Percentiles rank a stretch among this genome's conserved stretches.
phyloP scores from a whole-genome alignment of 2,797 vertebrate species.

The Cryptoblepharus egeriae region DNA sequence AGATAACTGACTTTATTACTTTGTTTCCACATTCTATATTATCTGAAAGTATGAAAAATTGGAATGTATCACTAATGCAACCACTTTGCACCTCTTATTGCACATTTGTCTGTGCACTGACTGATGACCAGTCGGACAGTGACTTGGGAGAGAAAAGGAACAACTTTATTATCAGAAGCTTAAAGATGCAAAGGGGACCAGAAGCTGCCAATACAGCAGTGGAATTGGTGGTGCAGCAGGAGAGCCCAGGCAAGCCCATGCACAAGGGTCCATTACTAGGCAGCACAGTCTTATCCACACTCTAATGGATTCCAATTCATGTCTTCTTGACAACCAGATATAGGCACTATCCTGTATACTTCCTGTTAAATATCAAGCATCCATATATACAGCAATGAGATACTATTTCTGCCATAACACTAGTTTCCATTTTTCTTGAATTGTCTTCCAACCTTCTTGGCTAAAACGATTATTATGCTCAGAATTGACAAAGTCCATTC shows the following conservation, averaged over 20 bases:
- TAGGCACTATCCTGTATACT: too few relatives aligned
- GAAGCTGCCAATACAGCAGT: too few relatives aligned
- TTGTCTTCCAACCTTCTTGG: not conserved
- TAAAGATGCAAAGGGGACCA: too few relatives aligned
- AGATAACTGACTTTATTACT: not conserved
- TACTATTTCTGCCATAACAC: not conserved
- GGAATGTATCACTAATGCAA: not conserved
- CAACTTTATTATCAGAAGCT: too few relatives aligned
- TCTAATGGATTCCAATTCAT: not conserved
- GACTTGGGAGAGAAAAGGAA: too few relatives aligned
- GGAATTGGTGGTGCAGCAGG: too few relatives aligned
- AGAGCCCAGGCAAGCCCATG: too few relatives aligned
- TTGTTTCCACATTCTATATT: not conserved
- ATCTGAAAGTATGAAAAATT: too few relatives aligned
- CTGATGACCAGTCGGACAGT: too few relatives aligned
- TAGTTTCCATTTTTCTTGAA: not conserved
- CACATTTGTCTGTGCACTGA: too few relatives aligned
- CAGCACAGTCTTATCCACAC: not conserved
- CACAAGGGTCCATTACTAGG: too few relatives aligned
- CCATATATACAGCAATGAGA: not conserved
- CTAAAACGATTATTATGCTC: not conserved
- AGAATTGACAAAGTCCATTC: not conserved
- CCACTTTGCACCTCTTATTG: not conserved
- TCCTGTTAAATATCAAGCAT: not conserved
- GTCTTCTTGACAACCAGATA: not conserved